Base-by-base conservation (phyloP, 2,113 vertebrate genomes). In the Thalassarche chlororhynchos region DNA sequence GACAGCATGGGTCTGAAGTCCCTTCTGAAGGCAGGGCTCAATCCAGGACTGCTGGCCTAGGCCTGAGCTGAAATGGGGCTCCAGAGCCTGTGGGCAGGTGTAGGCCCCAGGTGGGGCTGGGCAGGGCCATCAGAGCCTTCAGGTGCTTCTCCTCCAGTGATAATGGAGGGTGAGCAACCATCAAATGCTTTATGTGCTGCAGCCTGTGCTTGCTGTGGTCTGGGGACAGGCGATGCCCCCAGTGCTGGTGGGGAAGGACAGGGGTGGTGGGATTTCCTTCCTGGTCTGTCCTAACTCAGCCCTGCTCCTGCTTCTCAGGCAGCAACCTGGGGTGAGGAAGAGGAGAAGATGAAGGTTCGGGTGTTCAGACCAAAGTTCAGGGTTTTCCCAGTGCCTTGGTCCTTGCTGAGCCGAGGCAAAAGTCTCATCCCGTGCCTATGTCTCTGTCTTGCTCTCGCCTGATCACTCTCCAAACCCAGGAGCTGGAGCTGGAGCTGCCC, bases 1-100 rank as follows among this genome's bases (percentile, higher is more conserved):
- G 2, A 36, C 5, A 36, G 5, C 4, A 1, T 0, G 0, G 1
- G 1, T 7, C 10, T 10, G 28, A 51, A 25, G 1, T 1, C 7
- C 42, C 14, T 61, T 24, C 14, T 8, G 10, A 44, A 52, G 4
- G 19, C 54, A 61, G 24, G 1, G 13, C 71, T 74, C 18, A 9
- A 47, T 5, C 2, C 20, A 51, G 23, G 4, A 1, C 16, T 46
- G 4, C 7, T 28, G 2, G 5, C 29, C 11, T 1, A 26, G 3
- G 20, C 16, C 38, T 40, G 42, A 51, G 18, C 38, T 87, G 10
- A 26, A 49, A 18, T 23, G 14, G 34, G 16, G 8, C 19, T 65
- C 34, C 11, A 15, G 42, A 34, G 32, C 9, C 60, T 1, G 0
- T 9, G 17, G 42, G 47, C 1, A 8, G 10, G 10, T 49, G 18